These are phyloP conservation scores for Oncorhynchus gorbuscha DNA, from an alignment of 2,113 vertebrate species.

Conservation along the genomic window DNA sequence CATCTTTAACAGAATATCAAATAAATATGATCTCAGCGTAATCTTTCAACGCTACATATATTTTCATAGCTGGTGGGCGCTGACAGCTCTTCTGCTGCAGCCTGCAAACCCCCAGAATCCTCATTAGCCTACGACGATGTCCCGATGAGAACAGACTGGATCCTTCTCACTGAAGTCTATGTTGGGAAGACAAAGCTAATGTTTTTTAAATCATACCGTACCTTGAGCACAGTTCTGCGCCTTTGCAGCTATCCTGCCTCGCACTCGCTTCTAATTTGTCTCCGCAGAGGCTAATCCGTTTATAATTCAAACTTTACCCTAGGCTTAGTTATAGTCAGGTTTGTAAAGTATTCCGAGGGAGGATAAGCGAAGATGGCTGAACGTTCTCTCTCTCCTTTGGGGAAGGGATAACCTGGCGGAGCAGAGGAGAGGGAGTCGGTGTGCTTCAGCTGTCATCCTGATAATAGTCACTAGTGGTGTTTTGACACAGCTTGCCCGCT, in stretches of 20 bases:
- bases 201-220: not conserved
- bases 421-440: not conserved
- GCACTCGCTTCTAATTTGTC: not conserved
- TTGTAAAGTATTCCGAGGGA: not conserved
- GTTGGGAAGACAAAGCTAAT: not conserved
- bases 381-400: not conserved
- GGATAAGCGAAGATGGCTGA: not conserved
- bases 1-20: too few species aligned
- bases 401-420: slow-evolving; percentile 9
- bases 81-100: too few species aligned
- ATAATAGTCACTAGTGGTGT: slow-evolving; percentile 7
- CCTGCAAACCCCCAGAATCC: too few species aligned
- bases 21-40: too few species aligned
- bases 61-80: too few species aligned
- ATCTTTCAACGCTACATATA: too few species aligned
- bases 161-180: too few species aligned
- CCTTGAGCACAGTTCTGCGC: not conserved
- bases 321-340: not conserved
- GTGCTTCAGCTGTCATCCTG: not conserved
- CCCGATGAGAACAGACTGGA: too few species aligned
- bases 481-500: slow-evolving; percentile 3
- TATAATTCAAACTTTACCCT: not conserved
- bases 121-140: too few species aligned
- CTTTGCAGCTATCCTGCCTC: not conserved
- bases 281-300: not conserved